Conservation (phyloP, 1,140 invertebrate genomes). For the Phocides pigmalion region DNA sequence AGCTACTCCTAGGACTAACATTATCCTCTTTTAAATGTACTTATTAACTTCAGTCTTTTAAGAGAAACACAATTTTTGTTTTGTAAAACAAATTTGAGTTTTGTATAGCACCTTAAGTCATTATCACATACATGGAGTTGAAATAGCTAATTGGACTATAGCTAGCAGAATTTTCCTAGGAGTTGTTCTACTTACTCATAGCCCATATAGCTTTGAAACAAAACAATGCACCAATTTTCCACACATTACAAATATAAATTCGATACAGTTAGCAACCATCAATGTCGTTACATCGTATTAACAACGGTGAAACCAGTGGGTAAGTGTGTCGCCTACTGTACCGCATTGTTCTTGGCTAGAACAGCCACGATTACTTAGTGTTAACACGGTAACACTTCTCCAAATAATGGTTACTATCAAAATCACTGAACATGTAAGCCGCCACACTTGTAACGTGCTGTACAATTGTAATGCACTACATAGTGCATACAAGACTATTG, state of each 20-base stretch:
- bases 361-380: conserved; percentile 6
- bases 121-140: too few relatives aligned
- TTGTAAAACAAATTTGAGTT: too few relatives aligned
- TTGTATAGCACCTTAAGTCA: too few relatives aligned
- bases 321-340: conserved; percentile 19
- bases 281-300: neutral
- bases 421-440: conserved; percentile 10
- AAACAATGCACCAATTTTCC: conserved; percentile 9
- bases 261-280: neutral
- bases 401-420: neutral
- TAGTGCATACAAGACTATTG: too few relatives aligned
- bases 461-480: too few relatives aligned
- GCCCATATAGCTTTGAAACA: neutral
- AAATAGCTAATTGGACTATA: too few relatives aligned
- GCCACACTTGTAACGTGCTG: neutral
- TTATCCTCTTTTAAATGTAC: too few relatives aligned
- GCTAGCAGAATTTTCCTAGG: too few relatives aligned
- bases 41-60: too few relatives aligned
- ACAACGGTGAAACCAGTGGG: conserved; percentile 3
- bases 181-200: neutral
- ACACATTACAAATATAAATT: conserved; percentile 8
- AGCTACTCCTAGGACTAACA: too few relatives aligned
- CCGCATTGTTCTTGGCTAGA: conserved; percentile 1
- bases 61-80: too few relatives aligned
- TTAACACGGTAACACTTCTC: conserved; percentile 13